phyloP scores from a whole-genome alignment of 2,113 vertebrate genomes.

The Glaucomys volans region DNA sequence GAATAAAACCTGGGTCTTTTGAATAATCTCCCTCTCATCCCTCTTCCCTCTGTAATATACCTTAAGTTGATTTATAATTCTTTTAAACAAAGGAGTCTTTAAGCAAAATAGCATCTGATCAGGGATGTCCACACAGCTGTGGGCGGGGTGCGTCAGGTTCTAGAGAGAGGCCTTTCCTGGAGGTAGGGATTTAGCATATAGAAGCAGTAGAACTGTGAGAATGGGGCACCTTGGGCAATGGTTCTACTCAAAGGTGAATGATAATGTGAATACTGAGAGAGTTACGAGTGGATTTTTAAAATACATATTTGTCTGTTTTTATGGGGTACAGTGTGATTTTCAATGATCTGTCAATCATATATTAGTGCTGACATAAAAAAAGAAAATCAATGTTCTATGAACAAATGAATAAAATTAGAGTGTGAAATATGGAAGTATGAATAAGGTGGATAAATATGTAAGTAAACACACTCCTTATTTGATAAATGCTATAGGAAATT shows the following conservation, averaged over 20 bases:
- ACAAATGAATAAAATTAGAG: neutral
- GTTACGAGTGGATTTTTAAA: neutral
- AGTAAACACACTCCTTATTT: neutral
- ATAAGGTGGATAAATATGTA: neutral
- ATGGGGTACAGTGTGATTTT: neutral
- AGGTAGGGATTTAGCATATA: neutral
- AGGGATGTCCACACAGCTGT: neutral
- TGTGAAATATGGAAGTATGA: slow-evolving; percentile 6
- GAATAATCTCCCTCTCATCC: neutral
- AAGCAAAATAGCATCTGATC: neutral
- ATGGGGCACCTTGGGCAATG: neutral
- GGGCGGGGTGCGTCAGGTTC: neutral
- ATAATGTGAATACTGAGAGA: neutral
- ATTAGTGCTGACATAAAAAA: neutral
- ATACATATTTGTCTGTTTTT: neutral
- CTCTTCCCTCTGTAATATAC: neutral
- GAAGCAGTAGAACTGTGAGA: neutral
- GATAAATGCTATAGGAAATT: neutral
- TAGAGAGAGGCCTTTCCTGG: neutral
- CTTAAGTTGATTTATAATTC: neutral
- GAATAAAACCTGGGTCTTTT: neutral
- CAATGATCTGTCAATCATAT: neutral
- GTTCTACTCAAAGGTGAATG: neutral
- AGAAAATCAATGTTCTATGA: neutral
- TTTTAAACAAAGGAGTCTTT: neutral